Percentiles rank a stretch among this genome's conserved stretches.
phyloP scores from a whole-genome alignment of 2,888 invertebrate species.

The Agrilus biguttatus region DNA sequence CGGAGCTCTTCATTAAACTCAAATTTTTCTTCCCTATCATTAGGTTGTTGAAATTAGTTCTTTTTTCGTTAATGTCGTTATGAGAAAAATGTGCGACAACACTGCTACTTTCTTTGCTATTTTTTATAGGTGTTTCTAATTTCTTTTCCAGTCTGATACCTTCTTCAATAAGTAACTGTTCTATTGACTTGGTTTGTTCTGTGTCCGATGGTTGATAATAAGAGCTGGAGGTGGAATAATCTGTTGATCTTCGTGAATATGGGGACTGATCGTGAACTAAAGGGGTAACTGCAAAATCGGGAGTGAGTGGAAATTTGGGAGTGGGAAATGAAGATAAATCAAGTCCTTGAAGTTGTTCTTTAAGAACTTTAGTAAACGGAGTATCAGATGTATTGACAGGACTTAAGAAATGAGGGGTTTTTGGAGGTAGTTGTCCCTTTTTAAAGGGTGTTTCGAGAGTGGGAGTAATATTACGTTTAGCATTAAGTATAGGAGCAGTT shows the following conservation, averaged over 20 bases:
- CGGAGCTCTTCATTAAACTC: constrained; percentile 15
- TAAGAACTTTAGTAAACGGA: constrained; percentile 24
- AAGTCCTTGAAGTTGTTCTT: constrained; percentile 21
- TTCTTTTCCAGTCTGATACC: constrained; percentile 13
- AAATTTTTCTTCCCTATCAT: constrained; percentile 25
- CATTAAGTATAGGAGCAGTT: constrained; percentile 7
- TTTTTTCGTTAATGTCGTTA: constrained; percentile 9
- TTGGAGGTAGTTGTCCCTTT: constrained; percentile 12
- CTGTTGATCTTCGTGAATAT: constrained; percentile 20
- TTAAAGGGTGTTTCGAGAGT: constrained; percentile 20
- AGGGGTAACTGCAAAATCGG: constrained; percentile 22
- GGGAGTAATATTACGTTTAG: constrained; percentile 16
- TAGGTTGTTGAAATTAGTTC: constrained; percentile 15
- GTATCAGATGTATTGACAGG: constrained; percentile 15
- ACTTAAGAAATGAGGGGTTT: constrained; percentile 18
- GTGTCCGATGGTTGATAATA: constrained; percentile 29
- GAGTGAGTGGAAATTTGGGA: constrained; percentile 26
- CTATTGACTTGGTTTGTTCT: constrained; percentile 23
- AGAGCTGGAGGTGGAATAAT: constrained; percentile 29
- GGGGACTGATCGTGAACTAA: constrained; percentile 8
- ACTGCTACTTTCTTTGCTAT: not conserved
- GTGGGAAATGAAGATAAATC: constrained; percentile 23
- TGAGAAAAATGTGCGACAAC: not conserved
- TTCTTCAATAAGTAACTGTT: constrained; percentile 22
- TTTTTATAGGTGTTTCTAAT: not conserved